Conservation (phyloP, 2,888 invertebrate species). For the Halictus ligatus region DNA sequence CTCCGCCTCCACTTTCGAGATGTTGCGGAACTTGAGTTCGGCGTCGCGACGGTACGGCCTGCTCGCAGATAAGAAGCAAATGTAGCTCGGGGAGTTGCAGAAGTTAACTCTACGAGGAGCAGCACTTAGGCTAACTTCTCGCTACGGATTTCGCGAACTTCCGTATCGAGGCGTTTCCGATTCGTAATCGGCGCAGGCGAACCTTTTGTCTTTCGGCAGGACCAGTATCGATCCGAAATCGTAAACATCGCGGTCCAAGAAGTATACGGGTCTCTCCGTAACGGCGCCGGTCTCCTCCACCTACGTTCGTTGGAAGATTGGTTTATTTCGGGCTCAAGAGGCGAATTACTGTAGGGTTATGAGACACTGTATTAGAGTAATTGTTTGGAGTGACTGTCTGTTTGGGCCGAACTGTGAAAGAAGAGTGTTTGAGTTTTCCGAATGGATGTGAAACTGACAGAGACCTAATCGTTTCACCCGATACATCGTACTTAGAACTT, state of each 20-base stretch:
- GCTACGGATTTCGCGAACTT: background rate
- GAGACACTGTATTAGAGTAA: too few relatives aligned
- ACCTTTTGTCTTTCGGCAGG: slow-evolving; percentile 70
- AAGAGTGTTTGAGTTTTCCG: too few relatives aligned
- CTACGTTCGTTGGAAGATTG: background rate
- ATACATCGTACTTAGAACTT: too few relatives aligned
- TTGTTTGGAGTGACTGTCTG: too few relatives aligned
- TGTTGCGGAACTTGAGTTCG: slow-evolving; percentile 86
- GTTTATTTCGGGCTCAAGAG: too few relatives aligned
- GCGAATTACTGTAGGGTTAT: too few relatives aligned
- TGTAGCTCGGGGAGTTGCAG: slow-evolving; percentile 20
- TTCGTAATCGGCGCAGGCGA: background rate
- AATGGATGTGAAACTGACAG: too few relatives aligned
- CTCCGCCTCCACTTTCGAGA: slow-evolving; percentile 85
- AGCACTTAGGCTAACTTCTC: background rate
- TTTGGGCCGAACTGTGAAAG: too few relatives aligned
- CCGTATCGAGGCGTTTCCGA: background rate
- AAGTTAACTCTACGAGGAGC: background rate
- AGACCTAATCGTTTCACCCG: too few relatives aligned
- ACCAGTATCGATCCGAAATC: slow-evolving; percentile 76
- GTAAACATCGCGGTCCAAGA: slow-evolving; percentile 70
- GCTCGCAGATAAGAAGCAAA: slow-evolving; percentile 75
- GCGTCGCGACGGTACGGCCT: slow-evolving; percentile 85
- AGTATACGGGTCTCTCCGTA: slow-evolving; percentile 71
- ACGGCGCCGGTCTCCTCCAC: slow-evolving; percentile 34